phyloP scores from a whole-genome alignment of 1,140 invertebrate genomes.

The Phortica variegata region DNA sequence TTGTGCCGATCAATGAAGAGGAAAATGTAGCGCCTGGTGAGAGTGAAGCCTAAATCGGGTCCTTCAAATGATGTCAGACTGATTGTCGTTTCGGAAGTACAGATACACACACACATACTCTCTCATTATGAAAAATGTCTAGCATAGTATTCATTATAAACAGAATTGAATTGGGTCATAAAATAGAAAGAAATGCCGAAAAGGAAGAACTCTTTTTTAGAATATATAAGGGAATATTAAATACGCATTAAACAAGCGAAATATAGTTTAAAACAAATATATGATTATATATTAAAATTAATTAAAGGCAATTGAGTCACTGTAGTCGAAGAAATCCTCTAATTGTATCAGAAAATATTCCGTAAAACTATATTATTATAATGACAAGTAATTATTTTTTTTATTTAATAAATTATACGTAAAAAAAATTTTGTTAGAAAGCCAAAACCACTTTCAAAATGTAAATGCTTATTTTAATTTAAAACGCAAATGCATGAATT shows the following conservation, averaged over 20 bases:
- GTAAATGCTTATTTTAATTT: no score
- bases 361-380: slow-evolving; percentile 29
- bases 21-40: slow-evolving; percentile 65
- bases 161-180: slow-evolving; percentile 4
- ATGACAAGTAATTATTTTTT: slow-evolving; percentile 45
- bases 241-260: no score
- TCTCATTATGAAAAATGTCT: slow-evolving; percentile 13
- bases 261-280: no score
- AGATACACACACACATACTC: slow-evolving; percentile 16
- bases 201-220: no score
- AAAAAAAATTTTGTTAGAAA: slow-evolving; percentile 20
- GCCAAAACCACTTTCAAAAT: slow-evolving; percentile 2
- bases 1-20: slow-evolving; percentile 81
- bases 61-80: background rate
- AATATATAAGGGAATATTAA: no score
- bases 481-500: no score
- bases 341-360: slow-evolving; percentile 26
- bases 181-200: background rate
- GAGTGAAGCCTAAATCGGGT: slow-evolving; percentile 62
- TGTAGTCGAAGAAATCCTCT: no score
- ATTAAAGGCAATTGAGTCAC: background rate
- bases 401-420: slow-evolving; percentile 46
- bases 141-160: background rate
- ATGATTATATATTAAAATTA: no score
- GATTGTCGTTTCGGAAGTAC: no score